Evolutionary conservation across 1,140 invertebrate species (phyloP).

Genomic region (Ericerus pela): DNA sequence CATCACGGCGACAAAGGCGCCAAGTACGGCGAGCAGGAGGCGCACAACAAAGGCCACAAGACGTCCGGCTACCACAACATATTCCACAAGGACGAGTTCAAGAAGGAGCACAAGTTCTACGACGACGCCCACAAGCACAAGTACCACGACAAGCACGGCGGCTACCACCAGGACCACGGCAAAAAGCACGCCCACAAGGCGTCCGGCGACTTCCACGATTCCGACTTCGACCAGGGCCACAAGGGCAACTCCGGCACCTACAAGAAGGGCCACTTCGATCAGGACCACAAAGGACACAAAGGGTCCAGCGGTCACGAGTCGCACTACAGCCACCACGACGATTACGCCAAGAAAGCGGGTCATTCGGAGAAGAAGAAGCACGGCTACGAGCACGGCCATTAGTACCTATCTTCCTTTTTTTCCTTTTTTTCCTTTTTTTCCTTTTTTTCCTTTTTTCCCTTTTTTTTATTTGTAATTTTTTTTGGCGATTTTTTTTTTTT

Average conservation of each 20-base stretch:
- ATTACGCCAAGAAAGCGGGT: slow-evolving; percentile 31
- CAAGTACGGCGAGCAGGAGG: slow-evolving; percentile 20
- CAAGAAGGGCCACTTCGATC: slow-evolving; percentile 33
- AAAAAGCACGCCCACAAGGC: slow-evolving; percentile 33
- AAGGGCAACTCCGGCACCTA: slow-evolving; percentile 33
- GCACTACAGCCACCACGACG: slow-evolving; percentile 29
- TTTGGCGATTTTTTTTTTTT: neutral
- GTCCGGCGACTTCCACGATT: slow-evolving; percentile 35
- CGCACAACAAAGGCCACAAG: slow-evolving; percentile 48
- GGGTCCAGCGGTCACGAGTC: slow-evolving; percentile 31
- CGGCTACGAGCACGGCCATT: slow-evolving; percentile 16
- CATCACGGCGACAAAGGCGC: slow-evolving; percentile 27
- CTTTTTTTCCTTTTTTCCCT: neutral
- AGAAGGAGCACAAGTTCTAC: slow-evolving; percentile 56
- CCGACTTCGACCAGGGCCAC: slow-evolving; percentile 32
- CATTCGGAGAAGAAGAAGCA: slow-evolving; percentile 30
- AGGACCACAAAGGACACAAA: slow-evolving; percentile 32
- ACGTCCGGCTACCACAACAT: slow-evolving; percentile 54
- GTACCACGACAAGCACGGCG: slow-evolving; percentile 39
- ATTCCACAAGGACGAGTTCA: slow-evolving; percentile 56
- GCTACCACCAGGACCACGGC: slow-evolving; percentile 34
- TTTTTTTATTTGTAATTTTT: neutral
- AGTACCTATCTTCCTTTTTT: neutral
- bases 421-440: neutral
- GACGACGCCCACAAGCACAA: slow-evolving; percentile 49